Evolutionary conservation across 2,113 vertebrate genomes (phyloP).

Genomic region (Eulemur rufifrons): DNA sequence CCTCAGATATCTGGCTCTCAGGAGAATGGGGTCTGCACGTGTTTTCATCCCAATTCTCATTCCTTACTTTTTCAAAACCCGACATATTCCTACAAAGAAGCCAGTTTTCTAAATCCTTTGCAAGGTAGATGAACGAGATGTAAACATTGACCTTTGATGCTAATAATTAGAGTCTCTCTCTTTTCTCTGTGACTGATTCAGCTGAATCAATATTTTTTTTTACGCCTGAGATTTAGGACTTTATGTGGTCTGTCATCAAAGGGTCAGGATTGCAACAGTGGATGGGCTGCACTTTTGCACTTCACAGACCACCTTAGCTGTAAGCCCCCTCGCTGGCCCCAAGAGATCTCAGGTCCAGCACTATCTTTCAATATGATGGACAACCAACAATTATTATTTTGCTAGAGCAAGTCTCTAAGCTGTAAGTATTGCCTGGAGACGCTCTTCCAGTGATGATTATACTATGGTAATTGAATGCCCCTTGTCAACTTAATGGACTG

Average conservation of each 20-base stretch:
- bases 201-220: slow-evolving; percentile 23
- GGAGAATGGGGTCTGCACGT: background rate
- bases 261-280: background rate
- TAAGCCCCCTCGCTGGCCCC: background rate
- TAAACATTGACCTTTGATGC: slow-evolving; percentile 18
- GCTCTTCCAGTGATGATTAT: background rate
- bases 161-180: background rate
- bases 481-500: slow-evolving; percentile 51
- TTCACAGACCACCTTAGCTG: background rate
- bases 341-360: fast-evolving
- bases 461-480: slow-evolving; percentile 32
- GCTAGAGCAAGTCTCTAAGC: background rate
- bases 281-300: too few species aligned
- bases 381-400: background rate
- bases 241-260: background rate
- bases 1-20: background rate
- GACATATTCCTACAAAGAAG: background rate
- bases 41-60: background rate
- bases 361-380: fast-evolving
- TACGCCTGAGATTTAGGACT: background rate
- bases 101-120: background rate
- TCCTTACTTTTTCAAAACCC: background rate
- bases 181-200: background rate
- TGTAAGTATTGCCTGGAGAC: background rate
- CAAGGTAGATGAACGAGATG: background rate